Evolutionary conservation across 64 coral and sea anemone species (phyloP).

Genomic region (Stylophora pistillata): DNA sequence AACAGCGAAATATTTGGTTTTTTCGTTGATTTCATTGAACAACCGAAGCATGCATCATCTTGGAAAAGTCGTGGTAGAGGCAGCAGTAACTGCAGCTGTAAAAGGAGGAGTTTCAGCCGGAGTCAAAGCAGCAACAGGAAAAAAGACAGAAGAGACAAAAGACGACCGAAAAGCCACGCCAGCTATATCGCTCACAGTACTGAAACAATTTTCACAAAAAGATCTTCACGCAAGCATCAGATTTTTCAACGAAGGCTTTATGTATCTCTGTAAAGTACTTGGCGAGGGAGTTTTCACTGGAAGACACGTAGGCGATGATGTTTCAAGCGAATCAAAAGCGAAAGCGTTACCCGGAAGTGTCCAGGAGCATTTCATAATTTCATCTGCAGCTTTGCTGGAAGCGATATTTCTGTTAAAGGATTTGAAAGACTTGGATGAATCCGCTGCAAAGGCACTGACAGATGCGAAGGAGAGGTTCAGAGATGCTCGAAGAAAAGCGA

Average conservation of each 20-base stretch:
- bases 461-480: constrained; percentile 18
- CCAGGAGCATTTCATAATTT: not conserved
- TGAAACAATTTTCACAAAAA: constrained; percentile 46
- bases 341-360: not conserved
- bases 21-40: too few species aligned
- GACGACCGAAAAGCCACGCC: not conserved
- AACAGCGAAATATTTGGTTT: too few species aligned
- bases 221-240: constrained; percentile 54
- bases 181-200: constrained; percentile 8
- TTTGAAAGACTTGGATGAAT: not conserved
- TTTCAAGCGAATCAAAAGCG: too few species aligned
- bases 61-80: not conserved
- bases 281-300: not conserved
- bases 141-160: too few species aligned
- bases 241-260: constrained; percentile 68
- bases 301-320: too few species aligned
- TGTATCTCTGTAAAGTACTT: constrained; percentile 14
- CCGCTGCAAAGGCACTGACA: not conserved
- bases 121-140: not conserved
- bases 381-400: not conserved
- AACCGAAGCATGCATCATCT: not conserved
- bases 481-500: constrained; percentile 33
- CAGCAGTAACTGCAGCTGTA: not conserved
- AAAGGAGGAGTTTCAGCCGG: too few species aligned
- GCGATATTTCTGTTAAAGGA: not conserved